Base-by-base conservation (phyloP, 2,888 invertebrate species). In the Strigamia maritima region DNA sequence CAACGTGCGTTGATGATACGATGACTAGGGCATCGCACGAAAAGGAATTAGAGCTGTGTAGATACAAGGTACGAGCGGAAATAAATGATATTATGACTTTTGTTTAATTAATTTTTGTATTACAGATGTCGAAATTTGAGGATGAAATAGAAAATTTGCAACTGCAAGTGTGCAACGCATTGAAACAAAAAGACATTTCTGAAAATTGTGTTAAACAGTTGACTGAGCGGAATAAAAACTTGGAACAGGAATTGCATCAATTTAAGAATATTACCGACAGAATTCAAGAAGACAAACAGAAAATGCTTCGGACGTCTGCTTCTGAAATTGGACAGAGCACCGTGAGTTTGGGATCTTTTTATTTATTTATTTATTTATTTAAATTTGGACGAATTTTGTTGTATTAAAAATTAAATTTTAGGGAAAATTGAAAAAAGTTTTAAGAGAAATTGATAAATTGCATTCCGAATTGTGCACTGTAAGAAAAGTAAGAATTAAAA, bases 221-320 rank as follows among this genome's bases (percentile, higher is more conserved):
- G 76, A 38, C 38, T 10, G 12, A 3, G 22, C 38, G 40, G 4
- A 75, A 75, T 75, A 75, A 75, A 75, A 24, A 14, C 19, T 75
- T 75, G 24, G 76, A 75, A 35, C 76, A 75, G 2, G 76, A 75
- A 24, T 1, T 75, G 28, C 40, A 75, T 75, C 76, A 40, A 19
- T n/a, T 75, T 24, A 75, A 75, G 8, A 75, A 75, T 22, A 75
- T 40, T 2, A 40, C 76, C 7, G 76, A 38, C 35, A 70, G 70
- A 7, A 70, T 70, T 26, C 70, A 70, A n/a, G 70, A 28, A 2
- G 70, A 70, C 6, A 70, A 70, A n/a, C 28, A 70, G n/a, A 26
- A 70, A 70, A 0, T 70, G 1, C 70, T 70, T 28, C 24, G 70
- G 28, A 70, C 70, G 26, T 70, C 70, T 28, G 70, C 26, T 12